Conservation (phyloP, 2,113 vertebrate species). For the Alectura lathami region DNA sequence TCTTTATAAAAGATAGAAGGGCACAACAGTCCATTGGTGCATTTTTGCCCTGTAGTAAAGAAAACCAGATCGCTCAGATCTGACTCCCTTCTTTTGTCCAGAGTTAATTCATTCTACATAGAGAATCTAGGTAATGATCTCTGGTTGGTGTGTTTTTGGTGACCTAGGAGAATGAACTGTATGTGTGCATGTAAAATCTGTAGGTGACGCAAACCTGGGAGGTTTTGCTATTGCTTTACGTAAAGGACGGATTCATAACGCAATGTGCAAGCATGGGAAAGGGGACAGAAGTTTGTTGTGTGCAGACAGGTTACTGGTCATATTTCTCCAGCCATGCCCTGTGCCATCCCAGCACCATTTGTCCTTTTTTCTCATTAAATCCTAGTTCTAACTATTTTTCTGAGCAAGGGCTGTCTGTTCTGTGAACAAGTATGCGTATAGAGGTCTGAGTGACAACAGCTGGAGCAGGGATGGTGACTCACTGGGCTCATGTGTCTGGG, state of each 20-base stretch:
- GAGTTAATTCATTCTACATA: background rate
- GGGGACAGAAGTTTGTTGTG: background rate
- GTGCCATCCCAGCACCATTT: background rate
- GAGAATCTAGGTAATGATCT: too few species aligned
- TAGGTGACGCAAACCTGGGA: background rate
- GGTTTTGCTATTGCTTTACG: background rate
- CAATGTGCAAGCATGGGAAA: background rate
- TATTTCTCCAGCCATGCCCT: background rate
- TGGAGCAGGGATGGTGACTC: background rate
- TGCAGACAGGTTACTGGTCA: background rate
- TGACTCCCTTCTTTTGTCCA: background rate
- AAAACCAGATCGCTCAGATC: fast-evolving
- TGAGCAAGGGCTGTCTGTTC: background rate
- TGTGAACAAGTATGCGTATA: background rate
- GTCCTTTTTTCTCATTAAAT: background rate
- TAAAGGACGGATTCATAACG: background rate
- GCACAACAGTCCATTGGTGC: background rate
- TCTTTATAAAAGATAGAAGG: background rate
- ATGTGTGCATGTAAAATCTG: background rate
- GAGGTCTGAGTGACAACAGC: background rate
- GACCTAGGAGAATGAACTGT: background rate
- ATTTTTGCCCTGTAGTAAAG: background rate
- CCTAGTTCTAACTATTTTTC: background rate
- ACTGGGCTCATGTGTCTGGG: background rate
- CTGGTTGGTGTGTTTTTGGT: background rate